These are phyloP conservation scores for Hydrolagus colliei DNA, from an alignment of 2,797 vertebrate genomes.

Conservation along the genomic window DNA sequence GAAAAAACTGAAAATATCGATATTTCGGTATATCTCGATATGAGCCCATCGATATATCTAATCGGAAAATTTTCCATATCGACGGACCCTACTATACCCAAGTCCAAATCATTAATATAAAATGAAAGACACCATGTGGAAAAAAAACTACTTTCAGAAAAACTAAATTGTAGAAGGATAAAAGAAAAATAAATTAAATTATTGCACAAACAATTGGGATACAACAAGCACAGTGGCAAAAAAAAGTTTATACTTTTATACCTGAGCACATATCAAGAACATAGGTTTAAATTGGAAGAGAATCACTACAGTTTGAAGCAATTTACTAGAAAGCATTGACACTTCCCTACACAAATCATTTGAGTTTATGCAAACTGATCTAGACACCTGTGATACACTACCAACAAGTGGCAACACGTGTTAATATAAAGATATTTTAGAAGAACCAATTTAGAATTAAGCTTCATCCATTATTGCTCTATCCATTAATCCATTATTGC, in stretches of 20 bases:
- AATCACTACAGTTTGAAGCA: too few relatives aligned
- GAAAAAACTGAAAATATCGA: too few relatives aligned
- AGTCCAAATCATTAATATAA: not conserved
- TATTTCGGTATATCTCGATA: too few relatives aligned
- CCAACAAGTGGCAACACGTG: not conserved
- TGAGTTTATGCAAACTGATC: too few relatives aligned
- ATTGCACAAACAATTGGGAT: not conserved
- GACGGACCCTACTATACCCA: too few relatives aligned
- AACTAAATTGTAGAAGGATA: not conserved
- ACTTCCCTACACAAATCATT: too few relatives aligned
- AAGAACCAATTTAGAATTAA: not conserved
- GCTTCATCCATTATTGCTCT: not conserved
- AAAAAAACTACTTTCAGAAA: not conserved
- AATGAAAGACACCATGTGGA: not conserved
- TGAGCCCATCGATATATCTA: too few relatives aligned
- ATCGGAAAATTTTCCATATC: too few relatives aligned
- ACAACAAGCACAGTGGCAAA: not conserved
- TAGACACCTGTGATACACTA: too few relatives aligned
- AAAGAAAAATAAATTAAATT: not conserved
- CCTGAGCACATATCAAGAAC: too few relatives aligned
- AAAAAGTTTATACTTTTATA: not conserved
- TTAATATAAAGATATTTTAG: not conserved
- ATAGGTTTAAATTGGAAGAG: too few relatives aligned
- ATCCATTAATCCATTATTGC: not conserved
- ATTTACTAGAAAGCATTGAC: too few relatives aligned